Base-by-base conservation (phyloP, 92 coral and sea anemone genomes). In the Porites divaricata region DNA sequence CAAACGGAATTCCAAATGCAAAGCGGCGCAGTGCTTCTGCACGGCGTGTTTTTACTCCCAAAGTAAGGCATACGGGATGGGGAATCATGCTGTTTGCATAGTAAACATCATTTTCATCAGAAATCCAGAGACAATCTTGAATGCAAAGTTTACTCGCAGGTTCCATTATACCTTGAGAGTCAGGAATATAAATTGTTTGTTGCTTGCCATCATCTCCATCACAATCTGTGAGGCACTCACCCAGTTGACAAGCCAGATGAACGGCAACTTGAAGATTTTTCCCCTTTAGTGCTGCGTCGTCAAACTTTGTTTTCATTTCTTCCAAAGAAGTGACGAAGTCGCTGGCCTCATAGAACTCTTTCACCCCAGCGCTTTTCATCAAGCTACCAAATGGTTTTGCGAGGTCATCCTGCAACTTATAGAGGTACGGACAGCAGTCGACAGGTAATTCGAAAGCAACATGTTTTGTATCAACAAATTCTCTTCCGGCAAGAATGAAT, bases 41-140 rank as follows among this genome's bases (percentile, higher is more conserved):
- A 1, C 97, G 89, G 13, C 95, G 87, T 62, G 97, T 88, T 15
- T 93, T 93, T 2, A 91, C 91, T 4, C 92, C 94, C n/a, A 91
- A 87, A 22, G 21, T 21, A 19, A 28, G 14, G 45, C 85, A 75
- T 10, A 25, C 35, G 19, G 15, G 15, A 25, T 72, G 81, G 1
- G 91, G 85, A 41, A 93, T 88, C 59, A 69, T 81, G 14, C 45
- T 70, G 70, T 87, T 68, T 9, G 74, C 92, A 57, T 86, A 93
- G 1, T 19, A 67, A 24, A 86, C 79, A 12, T 80, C 95, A 22
- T 12, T 70, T 67, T 93, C 94, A 11, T 81, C 84, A 8, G 89
- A 83, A 86, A 93, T 86, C 96, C 96, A 93, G 14, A 26, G 66
- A 72, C 97, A 93, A 61, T 93, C 93, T 74, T 89, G 84, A 22